Base-by-base conservation (phyloP, 2,113 vertebrate species). In the Peromyscus leucopus region DNA sequence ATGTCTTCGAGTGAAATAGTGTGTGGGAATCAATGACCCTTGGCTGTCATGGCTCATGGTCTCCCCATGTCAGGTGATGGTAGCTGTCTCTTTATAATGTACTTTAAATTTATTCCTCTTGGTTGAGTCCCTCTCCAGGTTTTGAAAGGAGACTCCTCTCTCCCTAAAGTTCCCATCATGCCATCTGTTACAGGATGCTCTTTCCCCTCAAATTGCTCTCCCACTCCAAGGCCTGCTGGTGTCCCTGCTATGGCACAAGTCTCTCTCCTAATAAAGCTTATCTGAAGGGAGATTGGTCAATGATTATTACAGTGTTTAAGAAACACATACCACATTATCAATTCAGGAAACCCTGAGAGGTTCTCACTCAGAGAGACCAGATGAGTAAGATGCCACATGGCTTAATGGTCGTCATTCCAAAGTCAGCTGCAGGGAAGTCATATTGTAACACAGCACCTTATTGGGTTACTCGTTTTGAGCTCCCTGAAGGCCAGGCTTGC, bases 381-480 rank as follows among this genome's bases (percentile, higher is more conserved):
- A 95, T 93, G 89, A 96, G 94, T 78, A 85, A 92, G 93, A 94
- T 83, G 71, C 55, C 46, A 82, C 59, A 39, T 42, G 57, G 59
- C 67, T 57, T 91, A 65, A n/a, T 72, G 74, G 36, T 51, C 55
- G 91, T 89, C 76, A 87, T 86, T 96, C 63, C 85, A 94, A 93
- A 83, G 55, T 94, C 82, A 82, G 67, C 78, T 87, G 22, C 63
- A 28, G 57, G 96, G 90, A 97, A 95, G 63, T 71, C 42, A 7
- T 89, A 74, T 80, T 97, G 94, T 86, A 51, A 91, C 97, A 91
- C 72, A 94, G 48, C 88, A 86, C 61, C 82, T 95, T 94, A 93
- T 46, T 74, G 93, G 92, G 61, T 94, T 97, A 88, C 97, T 93
- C 59, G 89, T 91, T 94, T 94, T 94, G 89, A 87, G 69, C 57